Percentiles rank a stretch among this genome's conserved stretches.
These are phyloP conservation scores for Panonychus citri DNA, from an alignment of 1,140 invertebrate species.

Conservation along the genomic window DNA sequence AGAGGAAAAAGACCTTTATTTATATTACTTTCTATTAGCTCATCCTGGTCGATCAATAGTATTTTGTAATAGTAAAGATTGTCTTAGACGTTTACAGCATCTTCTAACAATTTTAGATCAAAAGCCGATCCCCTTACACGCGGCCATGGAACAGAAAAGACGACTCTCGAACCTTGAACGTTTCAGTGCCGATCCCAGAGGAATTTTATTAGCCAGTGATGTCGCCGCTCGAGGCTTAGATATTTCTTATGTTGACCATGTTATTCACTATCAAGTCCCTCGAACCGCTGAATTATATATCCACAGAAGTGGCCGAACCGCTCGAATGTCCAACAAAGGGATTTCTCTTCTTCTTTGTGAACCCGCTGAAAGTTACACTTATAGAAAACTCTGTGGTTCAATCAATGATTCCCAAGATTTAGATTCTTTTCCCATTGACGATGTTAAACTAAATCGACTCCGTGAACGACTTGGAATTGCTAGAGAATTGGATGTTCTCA, in stretches of 20 bases:
- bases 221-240: constrained; percentile 90
- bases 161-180: constrained; percentile 77
- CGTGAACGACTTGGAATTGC: constrained; percentile 50
- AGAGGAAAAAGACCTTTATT: constrained; percentile 50
- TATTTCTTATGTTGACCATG: constrained; percentile 76
- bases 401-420: constrained; percentile 23
- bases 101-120: constrained; percentile 54
- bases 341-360: constrained; percentile 78
- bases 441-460: constrained; percentile 36
- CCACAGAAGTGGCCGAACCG: constrained; percentile 85
- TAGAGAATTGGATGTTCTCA: constrained; percentile 46
- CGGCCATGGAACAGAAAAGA: constrained; percentile 82
- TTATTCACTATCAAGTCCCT: constrained; percentile 93
- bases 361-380: constrained; percentile 52
- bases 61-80: constrained; percentile 93
- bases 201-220: constrained; percentile 81
- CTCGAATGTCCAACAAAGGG: constrained; percentile 61
- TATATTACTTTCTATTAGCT: constrained; percentile 70
- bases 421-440: constrained; percentile 26
- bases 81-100: constrained; percentile 55
- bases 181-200: constrained; percentile 44
- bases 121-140: constrained; percentile 61
- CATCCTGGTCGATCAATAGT: constrained; percentile 72
- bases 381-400: constrained; percentile 47
- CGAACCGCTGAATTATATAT: constrained; percentile 83